These are phyloP conservation scores for Acrobasis consociella DNA, from an alignment of 2,888 invertebrate genomes.

Conservation along the genomic window DNA sequence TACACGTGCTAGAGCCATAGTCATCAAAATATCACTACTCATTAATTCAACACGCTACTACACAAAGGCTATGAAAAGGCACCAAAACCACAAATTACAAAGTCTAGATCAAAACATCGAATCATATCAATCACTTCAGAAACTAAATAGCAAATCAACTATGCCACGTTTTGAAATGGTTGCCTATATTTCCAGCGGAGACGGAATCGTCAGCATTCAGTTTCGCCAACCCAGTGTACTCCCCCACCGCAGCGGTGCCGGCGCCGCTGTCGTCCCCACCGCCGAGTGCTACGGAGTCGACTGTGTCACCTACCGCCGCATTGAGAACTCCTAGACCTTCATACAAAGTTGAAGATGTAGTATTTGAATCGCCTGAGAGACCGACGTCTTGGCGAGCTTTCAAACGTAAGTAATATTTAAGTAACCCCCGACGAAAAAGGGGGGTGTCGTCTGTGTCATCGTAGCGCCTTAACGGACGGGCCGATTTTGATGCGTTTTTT, in stretches of 20 bases:
- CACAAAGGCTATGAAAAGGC: too few relatives aligned
- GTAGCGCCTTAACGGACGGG: too few relatives aligned
- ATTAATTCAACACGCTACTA: too few relatives aligned
- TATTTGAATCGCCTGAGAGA: conserved; percentile 83
- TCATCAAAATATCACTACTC: too few relatives aligned
- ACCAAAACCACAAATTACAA: too few relatives aligned
- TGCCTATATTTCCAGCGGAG: conserved; percentile 49
- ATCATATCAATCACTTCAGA: too few relatives aligned
- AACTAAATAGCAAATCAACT: too few relatives aligned
- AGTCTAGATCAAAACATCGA: too few relatives aligned
- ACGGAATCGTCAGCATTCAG: conserved; percentile 85
- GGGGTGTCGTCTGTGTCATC: too few relatives aligned
- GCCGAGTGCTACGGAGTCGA: conserved; percentile 36
- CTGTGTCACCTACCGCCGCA: conserved; percentile 52
- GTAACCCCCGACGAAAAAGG: background rate
- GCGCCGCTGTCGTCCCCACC: conserved; percentile 47
- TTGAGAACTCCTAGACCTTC: conserved; percentile 78
- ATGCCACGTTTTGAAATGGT: background rate
- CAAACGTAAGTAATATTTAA: conserved; percentile 56
- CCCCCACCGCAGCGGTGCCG: conserved; percentile 81
- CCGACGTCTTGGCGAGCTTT: conserved; percentile 71
- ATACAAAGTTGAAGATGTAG: conserved; percentile 90
- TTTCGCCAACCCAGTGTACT: conserved; percentile 93
- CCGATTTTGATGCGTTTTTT: too few relatives aligned
- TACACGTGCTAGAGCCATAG: too few relatives aligned